phyloP scores from a whole-genome alignment of 2,113 vertebrate genomes.

The Scomber japonicus region DNA sequence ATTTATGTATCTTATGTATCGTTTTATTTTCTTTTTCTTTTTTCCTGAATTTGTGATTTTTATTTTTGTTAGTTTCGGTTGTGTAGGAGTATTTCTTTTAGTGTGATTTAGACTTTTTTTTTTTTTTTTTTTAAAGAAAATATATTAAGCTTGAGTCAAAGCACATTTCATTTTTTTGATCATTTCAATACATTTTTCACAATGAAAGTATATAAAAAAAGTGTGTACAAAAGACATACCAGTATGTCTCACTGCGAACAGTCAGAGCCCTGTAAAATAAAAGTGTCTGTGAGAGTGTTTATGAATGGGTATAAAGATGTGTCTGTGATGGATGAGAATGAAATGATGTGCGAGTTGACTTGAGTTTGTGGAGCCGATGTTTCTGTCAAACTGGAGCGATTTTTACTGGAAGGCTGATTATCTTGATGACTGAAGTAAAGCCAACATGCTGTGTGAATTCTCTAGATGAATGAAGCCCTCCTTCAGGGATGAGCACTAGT shows the following conservation, averaged over 20 bases:
- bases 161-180: slow-evolving; percentile 65
- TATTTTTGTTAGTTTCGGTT: slow-evolving; percentile 37
- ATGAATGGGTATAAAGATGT: slow-evolving; percentile 40
- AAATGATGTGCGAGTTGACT: slow-evolving; percentile 42
- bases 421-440: slow-evolving; percentile 72
- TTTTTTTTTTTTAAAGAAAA: background rate
- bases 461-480: slow-evolving; percentile 86
- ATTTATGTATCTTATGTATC: slow-evolving; percentile 64
- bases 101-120: slow-evolving; percentile 36
- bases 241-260: slow-evolving; percentile 50
- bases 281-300: slow-evolving; percentile 49
- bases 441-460: slow-evolving; percentile 54
- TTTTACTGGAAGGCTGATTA: slow-evolving; percentile 82
- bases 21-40: slow-evolving; percentile 9
- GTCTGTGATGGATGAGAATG: slow-evolving; percentile 49
- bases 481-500: slow-evolving; percentile 80
- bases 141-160: slow-evolving; percentile 54
- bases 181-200: slow-evolving; percentile 34
- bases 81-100: slow-evolving; percentile 49
- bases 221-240: slow-evolving; percentile 42
- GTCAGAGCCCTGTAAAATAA: slow-evolving; percentile 32
- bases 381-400: slow-evolving; percentile 71
- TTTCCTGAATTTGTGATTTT: slow-evolving; percentile 44
- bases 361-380: slow-evolving; percentile 58
- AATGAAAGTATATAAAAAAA: slow-evolving; percentile 15